A percentile compares a stretch with the other conserved stretches of the same genome.
Conservation (phyloP, 2,797 vertebrate species). For the Hoplostethus atlanticus region DNA sequence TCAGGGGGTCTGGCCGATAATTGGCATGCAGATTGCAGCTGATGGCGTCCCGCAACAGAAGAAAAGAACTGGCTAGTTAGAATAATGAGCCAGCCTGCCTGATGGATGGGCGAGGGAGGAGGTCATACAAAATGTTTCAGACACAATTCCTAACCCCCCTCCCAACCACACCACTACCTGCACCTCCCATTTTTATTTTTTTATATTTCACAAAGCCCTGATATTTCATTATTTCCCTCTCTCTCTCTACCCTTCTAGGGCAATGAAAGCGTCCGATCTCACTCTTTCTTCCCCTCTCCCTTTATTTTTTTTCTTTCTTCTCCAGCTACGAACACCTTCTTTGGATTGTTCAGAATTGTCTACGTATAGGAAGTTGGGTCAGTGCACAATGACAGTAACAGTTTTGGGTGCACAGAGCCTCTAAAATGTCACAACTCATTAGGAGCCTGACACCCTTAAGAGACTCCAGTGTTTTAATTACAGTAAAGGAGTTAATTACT, state of each 20-base stretch:
- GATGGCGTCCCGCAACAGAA: constrained; percentile 93
- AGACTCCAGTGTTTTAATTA: constrained; percentile 92
- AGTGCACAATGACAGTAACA: constrained; percentile 66
- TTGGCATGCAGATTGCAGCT: constrained; percentile 99
- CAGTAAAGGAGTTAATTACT: constrained; percentile 90
- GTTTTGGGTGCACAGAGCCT: constrained; percentile 81
- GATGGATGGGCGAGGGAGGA: constrained; percentile 97
- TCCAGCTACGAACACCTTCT: constrained; percentile 21
- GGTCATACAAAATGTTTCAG: constrained; percentile 93
- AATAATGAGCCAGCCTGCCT: constrained; percentile 96
- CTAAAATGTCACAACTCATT: constrained; percentile 90
- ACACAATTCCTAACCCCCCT: constrained; percentile 83
- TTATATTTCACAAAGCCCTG: constrained; percentile 86
- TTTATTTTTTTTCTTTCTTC: constrained; percentile 57
- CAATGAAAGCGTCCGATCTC: constrained; percentile 67
- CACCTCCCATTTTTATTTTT: constrained; percentile 82
- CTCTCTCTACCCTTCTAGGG: constrained; percentile 65
- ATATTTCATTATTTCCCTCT: constrained; percentile 86
- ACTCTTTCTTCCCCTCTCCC: constrained; percentile 75
- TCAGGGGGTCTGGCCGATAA: constrained; percentile 99
- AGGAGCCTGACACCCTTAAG: constrained; percentile 82
- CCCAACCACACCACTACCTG: constrained; percentile 75
- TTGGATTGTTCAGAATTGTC: constrained; percentile 12
- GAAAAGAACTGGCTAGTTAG: constrained; percentile 95
- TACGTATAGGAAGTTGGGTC: constrained; percentile 74